A percentile compares a stretch with the other conserved stretches of the same genome.
Evolutionary conservation across 2,888 invertebrate species (phyloP).

Genomic region (Scotopteryx bipunctaria): DNA sequence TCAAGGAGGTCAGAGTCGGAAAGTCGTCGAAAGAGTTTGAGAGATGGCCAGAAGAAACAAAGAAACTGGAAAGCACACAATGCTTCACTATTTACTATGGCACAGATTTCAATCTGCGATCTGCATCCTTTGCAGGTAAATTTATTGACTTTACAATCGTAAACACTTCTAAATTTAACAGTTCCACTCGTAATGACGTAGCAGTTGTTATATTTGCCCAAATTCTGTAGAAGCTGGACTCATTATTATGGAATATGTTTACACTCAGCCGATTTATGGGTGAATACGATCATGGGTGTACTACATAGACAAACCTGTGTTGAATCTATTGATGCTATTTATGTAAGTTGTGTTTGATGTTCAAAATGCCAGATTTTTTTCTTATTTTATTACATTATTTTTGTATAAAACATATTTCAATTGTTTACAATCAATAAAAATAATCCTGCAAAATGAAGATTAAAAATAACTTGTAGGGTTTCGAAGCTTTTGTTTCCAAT

Average conservation of each 20-base stretch:
- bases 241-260: slow-evolving; percentile 25
- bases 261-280: slow-evolving; percentile 15
- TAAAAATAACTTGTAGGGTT: too few relatives aligned
- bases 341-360: slow-evolving; percentile 2
- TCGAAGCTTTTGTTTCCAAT: too few relatives aligned
- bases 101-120: slow-evolving; percentile 93
- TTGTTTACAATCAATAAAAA: neutral
- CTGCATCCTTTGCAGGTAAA: slow-evolving; percentile 93
- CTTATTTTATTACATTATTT: neutral
- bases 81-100: slow-evolving; percentile 97
- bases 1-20: slow-evolving; percentile 94
- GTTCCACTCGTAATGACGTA: neutral
- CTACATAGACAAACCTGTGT: neutral
- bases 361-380: slow-evolving; percentile 8
- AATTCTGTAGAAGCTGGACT: slow-evolving; percentile 10
- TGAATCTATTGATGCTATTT: slow-evolving; percentile 8
- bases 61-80: slow-evolving; percentile 89
- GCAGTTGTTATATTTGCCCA: neutral
- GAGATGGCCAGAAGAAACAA: slow-evolving; percentile 94
- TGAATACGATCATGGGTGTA: slow-evolving; percentile 5
- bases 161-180: slow-evolving; percentile 49
- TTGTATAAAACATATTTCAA: slow-evolving; percentile 1
- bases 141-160: slow-evolving; percentile 33
- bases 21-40: slow-evolving; percentile 96
- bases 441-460: neutral